These are phyloP conservation scores for Poeciliopsis turneri DNA, from an alignment of 2,797 vertebrate genomes.

Conservation along the genomic window DNA sequence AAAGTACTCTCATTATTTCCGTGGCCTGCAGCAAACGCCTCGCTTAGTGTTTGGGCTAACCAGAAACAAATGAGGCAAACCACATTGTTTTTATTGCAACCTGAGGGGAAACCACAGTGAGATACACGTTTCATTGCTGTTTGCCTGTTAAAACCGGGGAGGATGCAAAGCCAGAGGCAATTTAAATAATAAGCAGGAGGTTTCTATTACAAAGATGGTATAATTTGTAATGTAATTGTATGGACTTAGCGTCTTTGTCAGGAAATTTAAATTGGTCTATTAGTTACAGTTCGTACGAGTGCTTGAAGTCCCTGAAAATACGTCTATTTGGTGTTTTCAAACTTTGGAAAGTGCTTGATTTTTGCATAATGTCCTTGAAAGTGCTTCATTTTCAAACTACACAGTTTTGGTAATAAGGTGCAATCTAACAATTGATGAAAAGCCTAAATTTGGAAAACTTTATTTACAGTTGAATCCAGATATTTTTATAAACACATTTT, in stretches of 20 bases:
- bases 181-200: background rate
- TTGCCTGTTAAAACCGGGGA: background rate
- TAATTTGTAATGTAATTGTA: background rate
- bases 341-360: too few species aligned
- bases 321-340: too few species aligned
- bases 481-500: too few species aligned
- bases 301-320: too few species aligned
- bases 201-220: background rate
- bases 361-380: too few species aligned
- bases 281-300: background rate
- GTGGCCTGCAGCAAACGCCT: slow-evolving; percentile 5
- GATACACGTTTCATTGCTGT: background rate
- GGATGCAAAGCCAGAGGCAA: background rate
- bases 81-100: slow-evolving; percentile 6
- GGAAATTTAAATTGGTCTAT: background rate
- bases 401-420: too few species aligned
- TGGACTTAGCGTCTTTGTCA: background rate
- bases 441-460: too few species aligned
- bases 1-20: slow-evolving; percentile 5
- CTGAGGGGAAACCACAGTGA: slow-evolving; percentile 14
- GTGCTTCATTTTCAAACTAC: too few species aligned
- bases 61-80: slow-evolving; percentile 20
- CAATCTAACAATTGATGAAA: too few species aligned
- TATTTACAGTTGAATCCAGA: too few species aligned
- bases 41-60: slow-evolving; percentile 1